A percentile compares a stretch with the other conserved stretches of the same genome.
These are phyloP conservation scores for Pelecanoides urinatrix DNA, from an alignment of 2,113 vertebrate species.

Conservation along the genomic window DNA sequence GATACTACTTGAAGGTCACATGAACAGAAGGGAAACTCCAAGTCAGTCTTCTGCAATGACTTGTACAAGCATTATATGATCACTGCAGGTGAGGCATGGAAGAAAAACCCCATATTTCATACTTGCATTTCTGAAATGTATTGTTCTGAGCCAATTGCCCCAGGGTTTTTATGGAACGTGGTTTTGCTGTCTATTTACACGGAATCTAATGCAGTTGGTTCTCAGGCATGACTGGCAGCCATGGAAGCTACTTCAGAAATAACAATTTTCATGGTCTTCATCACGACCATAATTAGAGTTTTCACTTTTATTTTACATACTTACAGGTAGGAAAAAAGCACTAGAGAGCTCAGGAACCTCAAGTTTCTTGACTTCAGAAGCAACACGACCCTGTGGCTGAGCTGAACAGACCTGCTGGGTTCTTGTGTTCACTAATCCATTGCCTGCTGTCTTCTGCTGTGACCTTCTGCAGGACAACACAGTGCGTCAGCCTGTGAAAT, in stretches of 20 bases:
- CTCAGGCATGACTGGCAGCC: not conserved
- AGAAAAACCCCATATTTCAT: not conserved
- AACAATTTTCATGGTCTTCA: not conserved
- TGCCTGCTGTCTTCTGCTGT: conserved; percentile 6
- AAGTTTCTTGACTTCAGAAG: not conserved
- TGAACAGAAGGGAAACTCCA: too few relatives aligned
- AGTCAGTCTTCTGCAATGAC: not conserved
- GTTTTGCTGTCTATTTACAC: not conserved
- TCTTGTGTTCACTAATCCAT: not conserved
- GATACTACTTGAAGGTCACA: not conserved
- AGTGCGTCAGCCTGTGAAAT: conserved; percentile 5
- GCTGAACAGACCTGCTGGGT: not conserved
- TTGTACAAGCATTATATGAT: not conserved
- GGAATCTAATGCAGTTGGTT: too few relatives aligned
- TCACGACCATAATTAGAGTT: not conserved
- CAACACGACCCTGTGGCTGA: not conserved
- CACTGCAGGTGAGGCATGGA: not conserved
- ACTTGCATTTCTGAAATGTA: not conserved
- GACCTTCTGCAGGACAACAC: conserved; percentile 23
- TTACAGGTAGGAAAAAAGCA: not conserved
- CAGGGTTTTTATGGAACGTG: rapidly evolving
- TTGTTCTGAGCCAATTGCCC: not conserved
- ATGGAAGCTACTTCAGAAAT: not conserved
- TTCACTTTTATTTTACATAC: not conserved
- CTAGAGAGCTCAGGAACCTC: not conserved